phyloP scores from a whole-genome alignment of 1,140 invertebrate species.

The Anthonomus grandis region DNA sequence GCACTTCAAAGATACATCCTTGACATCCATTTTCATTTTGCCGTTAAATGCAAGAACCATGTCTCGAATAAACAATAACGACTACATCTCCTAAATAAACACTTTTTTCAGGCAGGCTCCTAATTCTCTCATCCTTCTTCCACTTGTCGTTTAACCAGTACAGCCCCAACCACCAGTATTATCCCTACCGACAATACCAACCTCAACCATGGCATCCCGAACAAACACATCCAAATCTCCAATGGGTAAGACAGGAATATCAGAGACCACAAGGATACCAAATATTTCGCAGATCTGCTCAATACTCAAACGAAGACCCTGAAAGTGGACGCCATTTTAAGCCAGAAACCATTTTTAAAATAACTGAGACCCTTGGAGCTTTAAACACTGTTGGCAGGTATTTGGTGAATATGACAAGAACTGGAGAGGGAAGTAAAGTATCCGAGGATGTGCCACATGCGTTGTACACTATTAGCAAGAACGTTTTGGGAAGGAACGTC shows the following conservation, averaged over 20 bases:
- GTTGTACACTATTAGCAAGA: conserved; percentile 76
- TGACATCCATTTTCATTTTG: conserved; percentile 9
- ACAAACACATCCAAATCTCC: conserved; percentile 2
- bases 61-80: not conserved
- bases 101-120: conserved; percentile 31
- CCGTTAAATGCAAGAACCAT: not conserved
- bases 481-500: conserved; percentile 74
- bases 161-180: conserved; percentile 25
- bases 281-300: conserved; percentile 15
- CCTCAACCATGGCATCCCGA: conserved; percentile 26
- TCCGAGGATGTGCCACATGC: conserved; percentile 64
- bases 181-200: not conserved
- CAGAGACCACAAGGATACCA: conserved; percentile 20
- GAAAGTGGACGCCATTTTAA: conserved; percentile 39
- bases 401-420: conserved; percentile 73
- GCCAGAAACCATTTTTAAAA: conserved; percentile 55
- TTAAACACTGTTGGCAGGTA: conserved; percentile 80
- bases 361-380: conserved; percentile 69
- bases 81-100: not conserved
- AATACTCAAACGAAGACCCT: conserved; percentile 21
- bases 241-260: conserved; percentile 29
- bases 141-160: conserved; percentile 21
- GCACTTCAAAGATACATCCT: no score
- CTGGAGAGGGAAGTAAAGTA: conserved; percentile 47
- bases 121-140: conserved; percentile 31